Evolutionary conservation across 2,888 invertebrate species (phyloP).

Genomic region (Crematogaster levior): DNA sequence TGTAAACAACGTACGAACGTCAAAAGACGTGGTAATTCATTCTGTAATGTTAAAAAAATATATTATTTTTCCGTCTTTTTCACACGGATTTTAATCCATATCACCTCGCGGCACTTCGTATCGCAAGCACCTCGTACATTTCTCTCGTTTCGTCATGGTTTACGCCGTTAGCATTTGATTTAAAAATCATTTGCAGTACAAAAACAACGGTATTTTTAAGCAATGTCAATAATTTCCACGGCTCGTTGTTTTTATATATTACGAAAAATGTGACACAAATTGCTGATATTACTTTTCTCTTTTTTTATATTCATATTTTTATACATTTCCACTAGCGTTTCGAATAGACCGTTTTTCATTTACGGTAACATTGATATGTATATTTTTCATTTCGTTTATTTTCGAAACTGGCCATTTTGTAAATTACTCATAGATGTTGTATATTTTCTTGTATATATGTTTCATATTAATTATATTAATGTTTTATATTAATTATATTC

Average conservation of each 20-base stretch:
- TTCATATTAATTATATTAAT: slow-evolving; percentile 8
- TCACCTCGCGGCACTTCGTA: background rate
- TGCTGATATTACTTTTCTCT: background rate
- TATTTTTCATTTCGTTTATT: background rate
- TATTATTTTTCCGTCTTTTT: background rate
- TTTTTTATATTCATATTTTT: background rate
- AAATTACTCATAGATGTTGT: background rate
- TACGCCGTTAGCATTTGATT: background rate
- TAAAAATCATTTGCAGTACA: background rate
- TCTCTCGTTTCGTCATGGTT: background rate
- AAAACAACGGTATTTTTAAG: background rate
- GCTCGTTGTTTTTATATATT: slow-evolving; percentile 6
- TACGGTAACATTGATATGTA: background rate
- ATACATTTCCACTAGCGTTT: background rate
- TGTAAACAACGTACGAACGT: slow-evolving; percentile 61
- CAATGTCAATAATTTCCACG: background rate
- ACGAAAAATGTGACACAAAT: background rate
- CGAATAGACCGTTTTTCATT: background rate
- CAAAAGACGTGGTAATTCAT: slow-evolving; percentile 59
- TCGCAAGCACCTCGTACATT: background rate
- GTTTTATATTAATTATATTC: no score
- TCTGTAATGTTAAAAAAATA: slow-evolving; percentile 53
- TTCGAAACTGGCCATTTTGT: background rate
- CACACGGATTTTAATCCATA: background rate
- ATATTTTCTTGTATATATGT: background rate